phyloP scores from a whole-genome alignment of 1,140 invertebrate genomes.

The Hydropsyche tenuis region DNA sequence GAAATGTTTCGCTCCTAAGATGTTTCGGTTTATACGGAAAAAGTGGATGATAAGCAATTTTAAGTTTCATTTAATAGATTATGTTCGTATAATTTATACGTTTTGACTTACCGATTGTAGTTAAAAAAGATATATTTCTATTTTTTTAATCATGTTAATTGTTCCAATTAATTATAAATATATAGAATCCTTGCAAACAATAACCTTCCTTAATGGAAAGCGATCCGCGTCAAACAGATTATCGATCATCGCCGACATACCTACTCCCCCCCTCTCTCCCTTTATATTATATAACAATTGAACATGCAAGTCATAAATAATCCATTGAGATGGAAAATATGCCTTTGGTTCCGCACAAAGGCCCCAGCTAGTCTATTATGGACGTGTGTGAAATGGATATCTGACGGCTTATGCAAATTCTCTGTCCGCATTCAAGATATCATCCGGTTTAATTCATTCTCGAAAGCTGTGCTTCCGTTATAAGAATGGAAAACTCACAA shows the following conservation, averaged over 20 bases:
- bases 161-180: too few species aligned
- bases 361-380: slow-evolving; percentile 14
- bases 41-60: too few species aligned
- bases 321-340: slow-evolving; percentile 26
- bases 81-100: too few species aligned
- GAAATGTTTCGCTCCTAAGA: too few species aligned
- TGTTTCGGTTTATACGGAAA: too few species aligned
- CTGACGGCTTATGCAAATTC: slow-evolving; percentile 27
- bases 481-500: not conserved
- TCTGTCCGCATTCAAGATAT: slow-evolving; percentile 26
- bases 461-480: not conserved
- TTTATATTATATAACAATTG: not conserved
- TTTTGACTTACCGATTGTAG: too few species aligned
- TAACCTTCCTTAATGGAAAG: too few species aligned
- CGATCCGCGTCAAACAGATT: not conserved
- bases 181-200: too few species aligned
- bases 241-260: not conserved
- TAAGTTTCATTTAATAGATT: too few species aligned
- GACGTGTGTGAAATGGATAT: slow-evolving; percentile 6
- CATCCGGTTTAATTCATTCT: slow-evolving; percentile 23
- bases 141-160: too few species aligned
- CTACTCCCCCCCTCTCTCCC: not conserved
- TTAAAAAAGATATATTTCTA: too few species aligned
- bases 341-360: slow-evolving; percentile 19
- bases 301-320: slow-evolving; percentile 27